These are phyloP conservation scores for Alexandromys fortis DNA, from an alignment of 2,113 vertebrate genomes.

Conservation along the genomic window DNA sequence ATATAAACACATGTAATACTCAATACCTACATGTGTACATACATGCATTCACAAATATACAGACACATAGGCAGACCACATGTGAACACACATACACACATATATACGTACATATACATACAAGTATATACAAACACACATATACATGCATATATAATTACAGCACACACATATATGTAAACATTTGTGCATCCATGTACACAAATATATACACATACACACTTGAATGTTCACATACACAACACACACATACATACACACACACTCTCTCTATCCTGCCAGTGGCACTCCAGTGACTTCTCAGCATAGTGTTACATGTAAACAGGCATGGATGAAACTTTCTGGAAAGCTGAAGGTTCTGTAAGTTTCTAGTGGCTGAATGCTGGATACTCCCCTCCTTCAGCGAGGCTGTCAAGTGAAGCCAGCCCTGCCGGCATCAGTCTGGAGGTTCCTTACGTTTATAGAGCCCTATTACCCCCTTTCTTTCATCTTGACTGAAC, in stretches of 20 bases:
- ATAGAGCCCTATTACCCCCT: background rate
- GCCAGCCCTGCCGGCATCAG: background rate
- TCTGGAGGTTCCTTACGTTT: constrained; percentile 30
- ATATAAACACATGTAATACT: too few relatives aligned
- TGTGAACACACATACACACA: background rate
- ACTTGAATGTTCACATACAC: too few relatives aligned
- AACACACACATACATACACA: background rate
- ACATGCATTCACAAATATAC: background rate
- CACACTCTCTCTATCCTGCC: background rate
- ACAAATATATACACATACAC: background rate
- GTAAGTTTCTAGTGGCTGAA: background rate
- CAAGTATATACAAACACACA: background rate
- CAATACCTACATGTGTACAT: background rate
- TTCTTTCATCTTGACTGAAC: constrained; percentile 58
- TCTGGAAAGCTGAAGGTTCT: background rate
- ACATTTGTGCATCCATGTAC: background rate
- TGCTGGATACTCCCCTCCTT: background rate
- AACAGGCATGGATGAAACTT: background rate
- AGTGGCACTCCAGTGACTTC: background rate
- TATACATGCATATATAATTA: background rate
- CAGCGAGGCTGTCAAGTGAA: background rate
- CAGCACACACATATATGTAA: too few relatives aligned
- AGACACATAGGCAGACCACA: background rate
- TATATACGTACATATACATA: background rate
- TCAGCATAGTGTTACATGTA: background rate